Percentiles rank a stretch among this genome's conserved stretches.
phyloP scores from a whole-genome alignment of 2,888 invertebrate genomes.

The Limnephilus rhombicus region DNA sequence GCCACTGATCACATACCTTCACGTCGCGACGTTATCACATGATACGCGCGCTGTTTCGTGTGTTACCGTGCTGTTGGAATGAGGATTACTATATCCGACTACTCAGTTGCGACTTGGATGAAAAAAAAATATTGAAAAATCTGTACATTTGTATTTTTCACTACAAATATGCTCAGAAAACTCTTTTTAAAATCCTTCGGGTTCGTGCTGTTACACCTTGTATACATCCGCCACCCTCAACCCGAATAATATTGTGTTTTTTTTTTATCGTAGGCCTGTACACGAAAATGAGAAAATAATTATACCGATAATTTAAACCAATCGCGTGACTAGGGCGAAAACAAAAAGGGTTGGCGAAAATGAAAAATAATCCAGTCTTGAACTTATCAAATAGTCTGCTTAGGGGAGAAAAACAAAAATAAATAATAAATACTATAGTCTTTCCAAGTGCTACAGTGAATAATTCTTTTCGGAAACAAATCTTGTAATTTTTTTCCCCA shows the following conservation, averaged over 20 bases:
- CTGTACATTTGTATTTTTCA: no score
- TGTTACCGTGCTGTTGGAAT: no score
- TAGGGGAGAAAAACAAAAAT: background rate
- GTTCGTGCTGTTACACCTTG: no score
- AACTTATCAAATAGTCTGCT: background rate
- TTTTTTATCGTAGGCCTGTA: conserved; percentile 19
- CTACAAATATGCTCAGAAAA: no score
- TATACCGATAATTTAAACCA: conserved; percentile 39
- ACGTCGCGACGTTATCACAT: no score
- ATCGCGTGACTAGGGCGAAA: conserved; percentile 17
- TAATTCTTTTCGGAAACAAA: background rate
- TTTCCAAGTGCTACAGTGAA: background rate
- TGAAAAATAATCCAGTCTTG: background rate
- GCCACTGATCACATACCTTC: no score
- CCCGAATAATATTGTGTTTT: background rate
- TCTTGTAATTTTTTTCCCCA: no score
- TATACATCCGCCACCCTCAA: background rate
- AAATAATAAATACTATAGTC: background rate
- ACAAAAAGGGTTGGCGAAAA: conserved; percentile 15
- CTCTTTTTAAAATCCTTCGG: no score
- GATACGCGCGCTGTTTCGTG: no score
- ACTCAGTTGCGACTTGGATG: no score
- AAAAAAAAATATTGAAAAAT: no score
- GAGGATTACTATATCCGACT: no score
- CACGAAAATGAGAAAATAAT: conserved; percentile 40